Conservation (phyloP, 1,140 invertebrate genomes). For the Megalopta genalis region DNA sequence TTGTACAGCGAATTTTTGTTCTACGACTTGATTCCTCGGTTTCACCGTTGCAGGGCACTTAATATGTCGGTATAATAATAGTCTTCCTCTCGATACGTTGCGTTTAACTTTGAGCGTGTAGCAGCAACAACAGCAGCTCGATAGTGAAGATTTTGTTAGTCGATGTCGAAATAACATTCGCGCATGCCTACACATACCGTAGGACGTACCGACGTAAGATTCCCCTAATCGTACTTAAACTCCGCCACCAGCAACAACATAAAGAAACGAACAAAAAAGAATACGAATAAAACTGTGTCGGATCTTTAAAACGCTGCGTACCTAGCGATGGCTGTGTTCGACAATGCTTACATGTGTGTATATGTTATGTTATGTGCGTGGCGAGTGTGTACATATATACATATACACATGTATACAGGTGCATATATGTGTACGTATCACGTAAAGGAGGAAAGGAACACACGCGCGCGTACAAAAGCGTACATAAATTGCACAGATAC, state of each 20-base stretch:
- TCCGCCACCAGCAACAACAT: neutral
- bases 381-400: neutral
- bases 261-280: constrained; percentile 6
- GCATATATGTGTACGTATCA: neutral
- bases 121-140: too few species aligned
- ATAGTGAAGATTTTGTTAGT: too few species aligned
- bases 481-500: constrained; percentile 32
- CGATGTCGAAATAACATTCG: neutral
- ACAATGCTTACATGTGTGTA: constrained; percentile 32
- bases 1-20: neutral
- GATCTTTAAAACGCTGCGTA: constrained; percentile 4
- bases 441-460: neutral
- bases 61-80: neutral
- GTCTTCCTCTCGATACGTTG: constrained; percentile 19
- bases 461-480: constrained; percentile 21
- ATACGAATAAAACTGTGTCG: constrained; percentile 20
- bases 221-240: neutral
- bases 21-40: neutral
- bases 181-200: neutral
- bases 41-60: neutral
- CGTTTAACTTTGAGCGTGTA: neutral
- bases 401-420: neutral
- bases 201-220: constrained; percentile 1
- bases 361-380: constrained; percentile 6
- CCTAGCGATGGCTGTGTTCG: constrained; percentile 34